Base-by-base conservation (phyloP, 92 coral and sea anemone species). In the Montipora capitata region DNA sequence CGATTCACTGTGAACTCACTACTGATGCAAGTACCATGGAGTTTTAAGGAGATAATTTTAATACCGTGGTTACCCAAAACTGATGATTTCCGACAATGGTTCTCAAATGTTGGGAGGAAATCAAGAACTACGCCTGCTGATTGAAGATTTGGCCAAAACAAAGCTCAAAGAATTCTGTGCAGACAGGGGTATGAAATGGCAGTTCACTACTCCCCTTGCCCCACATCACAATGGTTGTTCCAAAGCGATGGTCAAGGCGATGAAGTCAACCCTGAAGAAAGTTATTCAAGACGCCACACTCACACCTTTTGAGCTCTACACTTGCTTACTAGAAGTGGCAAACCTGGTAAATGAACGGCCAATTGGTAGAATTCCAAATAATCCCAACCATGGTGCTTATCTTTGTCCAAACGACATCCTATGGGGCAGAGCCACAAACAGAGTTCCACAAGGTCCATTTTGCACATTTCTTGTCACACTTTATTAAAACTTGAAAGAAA, bases 361-460 rank as follows among this genome's bases (percentile, higher is more conserved):
- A 48, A 48, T 48, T 48, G 52, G 52, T 3, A 48, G 52, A 48
- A 48, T 48, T 10, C 52, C 52, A 48, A 48, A 48, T 48, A 10
- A 48, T 48, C 10, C 52, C 52, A 10, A 48, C 52, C 1, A 48
- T 48, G 52, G 52, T 10, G 2, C 52, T 48, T 48, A 10, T 48
- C 0, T 48, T 48, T 48, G 10, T 48, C 52, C 52, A 48, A 48
- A 48, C 2, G 52, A 48, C 52, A 48, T 90, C 9, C 65, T 90
- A 1, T 16, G 85, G 49, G 91, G 91, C 16, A 51, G 87, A 78
- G 81, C 87, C 4, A 69, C 90, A 5, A 85, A 39, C 57, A 49
- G n/a, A 5, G 87, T 90, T 7, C 94, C 94, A 27, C 87, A 85
- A 72, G 94, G 91, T 20, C 94, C 87, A 38, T n/a, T n/a, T n/a